phyloP scores from a whole-genome alignment of 2,797 vertebrate genomes.

The Leptatherina wallacei region DNA sequence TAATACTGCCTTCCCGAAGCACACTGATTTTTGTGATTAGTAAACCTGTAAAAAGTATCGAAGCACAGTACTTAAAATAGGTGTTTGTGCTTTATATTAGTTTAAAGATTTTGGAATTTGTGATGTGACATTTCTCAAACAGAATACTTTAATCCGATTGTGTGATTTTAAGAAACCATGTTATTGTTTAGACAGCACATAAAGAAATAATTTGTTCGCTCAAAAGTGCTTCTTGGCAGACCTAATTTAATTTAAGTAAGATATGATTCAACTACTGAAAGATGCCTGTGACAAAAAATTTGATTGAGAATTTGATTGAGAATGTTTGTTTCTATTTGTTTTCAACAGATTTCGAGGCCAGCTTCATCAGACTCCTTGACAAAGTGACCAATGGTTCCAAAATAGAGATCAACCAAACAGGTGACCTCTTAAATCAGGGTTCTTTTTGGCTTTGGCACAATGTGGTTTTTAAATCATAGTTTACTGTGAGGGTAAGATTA shows the following conservation, averaged over 20 bases:
- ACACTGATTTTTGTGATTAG: not conserved
- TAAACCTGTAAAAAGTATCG: not conserved
- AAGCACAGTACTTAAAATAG: not conserved
- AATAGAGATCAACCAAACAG: constrained; percentile 98
- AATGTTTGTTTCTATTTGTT: not conserved
- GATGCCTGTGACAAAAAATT: not conserved
- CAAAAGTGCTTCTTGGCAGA: not conserved
- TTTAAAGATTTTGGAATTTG: not conserved
- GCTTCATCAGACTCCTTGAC: constrained; percentile 94
- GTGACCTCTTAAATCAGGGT: constrained; percentile 71
- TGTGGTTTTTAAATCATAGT: constrained; percentile 11
- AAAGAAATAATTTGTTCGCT: not conserved
- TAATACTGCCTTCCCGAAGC: accelerated
- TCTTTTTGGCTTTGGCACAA: not conserved
- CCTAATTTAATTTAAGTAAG: not conserved
- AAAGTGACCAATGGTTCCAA: constrained; percentile 96
- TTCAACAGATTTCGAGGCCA: constrained; percentile 93
- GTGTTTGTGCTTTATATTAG: not conserved
- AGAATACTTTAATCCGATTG: not conserved
- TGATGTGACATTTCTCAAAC: not conserved
- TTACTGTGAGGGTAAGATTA: constrained; percentile 1
- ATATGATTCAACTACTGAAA: not conserved
- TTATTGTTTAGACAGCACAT: not conserved
- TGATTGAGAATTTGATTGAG: not conserved
- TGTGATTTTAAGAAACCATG: not conserved